Base-by-base conservation (phyloP, 2,888 invertebrate species). In the Caenorhabditis drosophilae region DNA sequence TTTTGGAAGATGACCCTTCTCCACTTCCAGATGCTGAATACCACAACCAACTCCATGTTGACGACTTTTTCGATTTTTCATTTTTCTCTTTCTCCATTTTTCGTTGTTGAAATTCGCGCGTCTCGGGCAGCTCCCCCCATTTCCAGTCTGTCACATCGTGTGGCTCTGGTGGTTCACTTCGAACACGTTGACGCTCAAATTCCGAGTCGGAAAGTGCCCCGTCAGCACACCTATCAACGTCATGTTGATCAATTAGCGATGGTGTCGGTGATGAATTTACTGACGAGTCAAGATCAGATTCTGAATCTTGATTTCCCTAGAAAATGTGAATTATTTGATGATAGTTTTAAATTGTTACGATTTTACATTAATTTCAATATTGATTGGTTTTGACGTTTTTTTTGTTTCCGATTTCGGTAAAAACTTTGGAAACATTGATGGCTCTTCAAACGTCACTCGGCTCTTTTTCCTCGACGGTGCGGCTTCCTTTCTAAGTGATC, bases 161-260 rank as follows among this genome's bases (percentile, higher is more conserved):
- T 68, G 88, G 84, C 18, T 87, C 85, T 1, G 88, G 89, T n/a
- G 90, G 90, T 48, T 92, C 87, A 86, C 95, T 94, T 0, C 92
- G 91, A 83, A 95, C 95, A 83, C 94, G 58, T 25, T 75, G 75
- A 22, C 76, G 56, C 49, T 81, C 81, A 15, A 81, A 71, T 61
- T 81, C 81, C 2, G 81, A 77, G 63, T 81, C 81, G 7, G 80
- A 80, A 11, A 81, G 60, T 18, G 80, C 78, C 9, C 81, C 80
- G 51, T 79, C 79, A 2, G 78, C 75, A 18, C 77, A 70, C 26
- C 54, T 26, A 40, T 68, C 73, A 1, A 62, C 67, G 27, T 75
- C 73, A 2, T 47, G 48, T 25, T 63, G 50, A 53, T 73, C 71
- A 25, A 69, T 40, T 3, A 67, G 31, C 0, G 73, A 73, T n/a